Percentiles rank a stretch among this genome's conserved stretches.
Conservation (phyloP, 92 coral and sea anemone species). For the Epizoanthus illoricatus region DNA sequence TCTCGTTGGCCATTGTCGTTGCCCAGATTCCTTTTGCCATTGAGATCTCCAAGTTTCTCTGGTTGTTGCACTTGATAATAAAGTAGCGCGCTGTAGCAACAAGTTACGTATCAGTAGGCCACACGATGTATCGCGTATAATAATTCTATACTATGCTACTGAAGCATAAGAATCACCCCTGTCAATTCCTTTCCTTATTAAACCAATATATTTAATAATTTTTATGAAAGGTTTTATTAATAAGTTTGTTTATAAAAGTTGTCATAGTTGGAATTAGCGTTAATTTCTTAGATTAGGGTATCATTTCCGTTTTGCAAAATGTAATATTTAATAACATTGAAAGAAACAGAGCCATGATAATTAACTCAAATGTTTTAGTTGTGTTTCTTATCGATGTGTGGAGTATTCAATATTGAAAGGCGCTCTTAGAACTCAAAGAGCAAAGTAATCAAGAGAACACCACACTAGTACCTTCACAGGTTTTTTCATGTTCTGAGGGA, state of each 20-base stretch:
- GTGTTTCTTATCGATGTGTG: constrained; percentile 26
- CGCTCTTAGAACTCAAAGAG: too few species aligned
- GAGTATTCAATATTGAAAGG: constrained; percentile 6
- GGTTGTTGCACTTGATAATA: constrained; percentile 98
- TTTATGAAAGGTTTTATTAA: too few species aligned
- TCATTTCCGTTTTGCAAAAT: neutral
- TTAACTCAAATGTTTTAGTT: constrained; percentile 6
- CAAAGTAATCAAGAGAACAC: neutral
- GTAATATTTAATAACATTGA: neutral
- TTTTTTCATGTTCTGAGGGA: constrained; percentile 24
- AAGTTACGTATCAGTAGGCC: neutral
- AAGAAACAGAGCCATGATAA: neutral
- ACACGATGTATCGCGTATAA: neutral
- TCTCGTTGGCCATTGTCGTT: constrained; percentile 94
- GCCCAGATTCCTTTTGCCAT: constrained; percentile 99
- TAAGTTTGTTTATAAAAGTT: too few species aligned
- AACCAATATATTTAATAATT: too few species aligned
- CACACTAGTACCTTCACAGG: constrained; percentile 4
- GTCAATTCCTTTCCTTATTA: too few species aligned
- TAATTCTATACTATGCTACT: too few species aligned
- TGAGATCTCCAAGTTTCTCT: constrained; percentile 88
- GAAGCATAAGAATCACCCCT: too few species aligned
- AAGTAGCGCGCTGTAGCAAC: constrained; percentile 78
- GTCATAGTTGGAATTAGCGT: too few species aligned
- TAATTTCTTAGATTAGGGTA: neutral